Evolutionary conservation across 2,797 vertebrate species (phyloP), one percentile per base, ranked within the genome.

Genomic region (Brachymystax lenok): DNA sequence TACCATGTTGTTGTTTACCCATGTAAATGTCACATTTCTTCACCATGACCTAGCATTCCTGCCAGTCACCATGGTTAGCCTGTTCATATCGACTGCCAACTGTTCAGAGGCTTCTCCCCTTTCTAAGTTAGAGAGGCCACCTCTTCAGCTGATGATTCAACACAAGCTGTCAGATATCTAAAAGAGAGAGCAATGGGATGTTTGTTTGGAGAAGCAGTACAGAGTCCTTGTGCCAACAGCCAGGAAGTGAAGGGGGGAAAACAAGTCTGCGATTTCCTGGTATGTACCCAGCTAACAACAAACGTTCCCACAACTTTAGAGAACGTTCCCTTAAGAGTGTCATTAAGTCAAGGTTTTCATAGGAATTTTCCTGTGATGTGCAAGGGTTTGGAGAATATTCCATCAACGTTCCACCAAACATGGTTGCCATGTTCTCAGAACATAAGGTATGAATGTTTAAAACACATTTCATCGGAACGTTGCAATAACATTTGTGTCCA

Each of bases 141-240:
- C 67, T 51, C 24, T 6, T 28, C 19, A 5, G 27, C 24, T 28
- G 24, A 68, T 64, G 24, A 64, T 52, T 68, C 63, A 24, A 12
- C 33, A 16, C 84, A 46, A 46, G 40, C 40, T 46, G 40, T 86
- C 27, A 81, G 87, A 81, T 85, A 79, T 76, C 72, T 77, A 86
- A 73, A 73, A 33, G 78, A 82, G 66, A 33, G 66, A 33, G 66
- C 69, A 74, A 71, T n/a, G 76, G 77, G 35, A 67, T 80, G 50
- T 90, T 91, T 91, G 87, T 89, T 83, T 88, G 85, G 88, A 85
- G 84, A 81, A 83, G 30, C 83, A 78, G 89, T 88, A 90, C 87
- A 81, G 63, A 13, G n/a, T 17, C 35, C 17, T 70, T 89, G 89
- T 87, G 84, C 87, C 85, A 74, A 12, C 71, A 52, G 79, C 81